Conservation (phyloP, 2,888 invertebrate species). For the Nyleta sp. region DNA sequence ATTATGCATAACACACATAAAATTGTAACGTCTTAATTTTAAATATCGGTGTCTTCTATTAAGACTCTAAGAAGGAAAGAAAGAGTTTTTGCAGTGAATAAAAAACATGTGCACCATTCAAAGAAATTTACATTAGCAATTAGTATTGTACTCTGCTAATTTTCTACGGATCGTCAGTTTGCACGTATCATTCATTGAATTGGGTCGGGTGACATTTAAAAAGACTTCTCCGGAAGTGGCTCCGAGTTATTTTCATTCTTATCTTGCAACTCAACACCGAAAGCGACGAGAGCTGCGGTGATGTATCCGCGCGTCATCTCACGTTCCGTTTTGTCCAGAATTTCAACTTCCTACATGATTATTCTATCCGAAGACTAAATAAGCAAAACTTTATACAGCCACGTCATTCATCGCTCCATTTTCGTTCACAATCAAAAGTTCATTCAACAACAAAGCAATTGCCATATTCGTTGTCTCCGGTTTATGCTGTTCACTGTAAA, state of each 20-base stretch:
- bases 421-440: constrained; percentile 9
- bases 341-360: constrained; percentile 59
- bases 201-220: constrained; percentile 73
- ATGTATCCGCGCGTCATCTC: constrained; percentile 62
- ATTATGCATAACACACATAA: too few species aligned
- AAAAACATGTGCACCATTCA: constrained; percentile 14
- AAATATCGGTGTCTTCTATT: too few species aligned
- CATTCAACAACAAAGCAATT: too few species aligned
- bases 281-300: constrained; percentile 58
- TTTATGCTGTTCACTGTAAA: too few species aligned
- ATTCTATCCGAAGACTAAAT: constrained; percentile 50
- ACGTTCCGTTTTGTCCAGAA: constrained; percentile 54
- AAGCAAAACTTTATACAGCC: constrained; percentile 21
- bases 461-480: too few species aligned
- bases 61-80: too few species aligned
- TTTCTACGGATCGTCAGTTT: constrained; percentile 23
- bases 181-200: constrained; percentile 52
- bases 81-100: too few species aligned
- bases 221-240: constrained; percentile 75
- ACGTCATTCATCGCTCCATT: constrained; percentile 22
- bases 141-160: constrained; percentile 9
- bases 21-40: too few species aligned
- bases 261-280: constrained; percentile 73
- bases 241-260: constrained; percentile 71
- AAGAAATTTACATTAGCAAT: constrained; percentile 6